Evolutionary conservation across 2,888 invertebrate species (phyloP).

Genomic region (Volucella bombylans): DNA sequence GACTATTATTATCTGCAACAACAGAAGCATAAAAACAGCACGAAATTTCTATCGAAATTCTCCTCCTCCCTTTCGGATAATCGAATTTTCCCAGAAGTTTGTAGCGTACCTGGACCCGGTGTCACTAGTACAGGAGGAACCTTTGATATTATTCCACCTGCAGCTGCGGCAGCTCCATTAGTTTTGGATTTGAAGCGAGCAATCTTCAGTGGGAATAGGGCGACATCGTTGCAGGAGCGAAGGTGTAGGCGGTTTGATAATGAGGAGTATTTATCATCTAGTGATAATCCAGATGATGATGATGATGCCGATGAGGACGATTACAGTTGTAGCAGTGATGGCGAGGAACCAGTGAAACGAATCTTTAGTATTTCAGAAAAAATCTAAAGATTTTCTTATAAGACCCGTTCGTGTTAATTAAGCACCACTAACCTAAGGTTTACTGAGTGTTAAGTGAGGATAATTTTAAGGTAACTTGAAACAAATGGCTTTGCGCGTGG

Average conservation of each 20-base stretch:
- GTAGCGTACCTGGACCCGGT: conserved; percentile 23
- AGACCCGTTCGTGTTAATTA: conserved; percentile 22
- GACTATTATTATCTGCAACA: conserved; percentile 81
- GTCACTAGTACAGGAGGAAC: conserved; percentile 72
- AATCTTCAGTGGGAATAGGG: conserved; percentile 76
- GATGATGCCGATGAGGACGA: conserved; percentile 64
- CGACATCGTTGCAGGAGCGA: conserved; percentile 53
- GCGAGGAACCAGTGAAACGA: conserved; percentile 81
- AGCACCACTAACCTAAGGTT: conserved; percentile 12
- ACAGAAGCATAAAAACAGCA: conserved; percentile 79
- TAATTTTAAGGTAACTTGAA: conserved; percentile 24
- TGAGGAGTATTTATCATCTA: conserved; percentile 68
- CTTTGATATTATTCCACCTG: conserved; percentile 78
- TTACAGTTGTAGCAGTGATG: conserved; percentile 77
- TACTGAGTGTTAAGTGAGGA: conserved; percentile 28
- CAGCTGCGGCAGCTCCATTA: conserved; percentile 76
- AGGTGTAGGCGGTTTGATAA: conserved; percentile 48
- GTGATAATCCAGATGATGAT: conserved; percentile 48
- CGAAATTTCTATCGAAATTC: conserved; percentile 80
- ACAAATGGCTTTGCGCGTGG: no score
- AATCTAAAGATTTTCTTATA: conserved; percentile 76
- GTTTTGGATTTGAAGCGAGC: conserved; percentile 79
- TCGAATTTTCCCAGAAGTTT: conserved; percentile 80
- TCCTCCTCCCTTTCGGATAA: conserved; percentile 79
- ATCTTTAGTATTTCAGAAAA: conserved; percentile 82